Evolutionary conservation across 2,888 invertebrate genomes (phyloP).

Genomic region (Dione juno): DNA sequence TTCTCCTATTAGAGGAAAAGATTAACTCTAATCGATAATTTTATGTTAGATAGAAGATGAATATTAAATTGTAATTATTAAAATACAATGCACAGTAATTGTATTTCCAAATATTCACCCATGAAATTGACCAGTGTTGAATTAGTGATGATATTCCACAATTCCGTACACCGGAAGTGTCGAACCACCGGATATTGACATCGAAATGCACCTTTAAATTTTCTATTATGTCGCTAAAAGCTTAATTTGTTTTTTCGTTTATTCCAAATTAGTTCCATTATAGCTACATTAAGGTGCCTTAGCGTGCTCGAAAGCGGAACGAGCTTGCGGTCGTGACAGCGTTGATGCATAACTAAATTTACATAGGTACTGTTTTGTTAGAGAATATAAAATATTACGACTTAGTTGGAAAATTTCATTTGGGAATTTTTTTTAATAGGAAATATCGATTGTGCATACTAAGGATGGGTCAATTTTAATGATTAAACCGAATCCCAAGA

Average conservation of each 20-base stretch:
- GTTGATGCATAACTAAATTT: conserved; percentile 18
- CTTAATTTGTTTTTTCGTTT: conserved; percentile 44
- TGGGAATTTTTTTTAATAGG: no score
- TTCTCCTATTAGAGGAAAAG: no score
- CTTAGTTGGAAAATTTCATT: no score
- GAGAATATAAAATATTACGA: neutral
- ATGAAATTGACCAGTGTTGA: conserved; percentile 18
- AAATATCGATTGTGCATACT: no score
- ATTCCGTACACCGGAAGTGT: conserved; percentile 62
- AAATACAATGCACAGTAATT: no score
- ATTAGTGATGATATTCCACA: conserved; percentile 45
- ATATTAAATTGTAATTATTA: no score
- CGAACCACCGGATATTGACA: conserved; percentile 59
- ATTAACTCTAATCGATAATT: no score
- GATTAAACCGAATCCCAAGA: no score
- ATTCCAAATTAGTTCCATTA: conserved; percentile 42
- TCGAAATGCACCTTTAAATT: conserved; percentile 56
- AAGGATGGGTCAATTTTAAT: no score
- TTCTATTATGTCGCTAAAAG: conserved; percentile 50
- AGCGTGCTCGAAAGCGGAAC: conserved; percentile 28
- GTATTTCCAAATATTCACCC: neutral
- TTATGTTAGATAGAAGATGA: no score
- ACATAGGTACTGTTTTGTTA: conserved; percentile 1
- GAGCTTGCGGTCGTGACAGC: conserved; percentile 20
- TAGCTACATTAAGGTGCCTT: conserved; percentile 25